These are phyloP conservation scores for Drosophila arawakana DNA, from an alignment of 1,140 invertebrate species.

Conservation along the genomic window DNA sequence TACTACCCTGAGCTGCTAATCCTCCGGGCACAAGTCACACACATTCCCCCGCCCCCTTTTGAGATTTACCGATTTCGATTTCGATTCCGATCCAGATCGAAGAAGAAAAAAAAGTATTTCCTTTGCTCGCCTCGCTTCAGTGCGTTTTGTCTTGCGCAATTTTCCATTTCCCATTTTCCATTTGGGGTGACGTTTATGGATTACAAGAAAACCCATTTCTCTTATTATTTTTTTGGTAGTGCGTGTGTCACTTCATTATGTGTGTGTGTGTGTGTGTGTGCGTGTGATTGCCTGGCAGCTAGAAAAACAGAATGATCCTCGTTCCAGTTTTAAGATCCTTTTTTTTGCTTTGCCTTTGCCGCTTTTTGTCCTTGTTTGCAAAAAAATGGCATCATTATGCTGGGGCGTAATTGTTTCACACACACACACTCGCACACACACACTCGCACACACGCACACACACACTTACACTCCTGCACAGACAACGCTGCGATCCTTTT, in stretches of 20 bases:
- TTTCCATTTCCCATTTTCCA: conserved; percentile 38
- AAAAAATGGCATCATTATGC: conserved; percentile 78
- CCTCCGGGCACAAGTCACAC: conserved; percentile 65
- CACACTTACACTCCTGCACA: neutral
- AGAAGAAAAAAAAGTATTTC: conserved; percentile 72
- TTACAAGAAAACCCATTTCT: conserved; percentile 78
- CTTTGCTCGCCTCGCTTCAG: conserved; percentile 59
- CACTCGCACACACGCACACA: conserved; percentile 11
- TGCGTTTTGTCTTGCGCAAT: conserved; percentile 54
- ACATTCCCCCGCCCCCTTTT: neutral
- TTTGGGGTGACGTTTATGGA: conserved; percentile 81
- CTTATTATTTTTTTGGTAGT: conserved; percentile 13
- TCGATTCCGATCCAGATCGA: conserved; percentile 10
- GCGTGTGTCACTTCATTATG: conserved; percentile 2
- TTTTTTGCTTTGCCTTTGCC: conserved; percentile 40
- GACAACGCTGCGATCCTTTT: conserved; percentile 26
- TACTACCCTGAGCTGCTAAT: conserved; percentile 58
- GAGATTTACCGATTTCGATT: conserved; percentile 8
- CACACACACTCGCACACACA: conserved; percentile 32
- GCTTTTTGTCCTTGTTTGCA: conserved; percentile 48
- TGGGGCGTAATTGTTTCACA: conserved; percentile 78
- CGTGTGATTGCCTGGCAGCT: conserved; percentile 13
- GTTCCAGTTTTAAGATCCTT: conserved; percentile 36
- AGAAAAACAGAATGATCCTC: conserved; percentile 41
- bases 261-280: conserved; percentile 24